These are phyloP conservation scores for Habroteleia sp. DNA, from an alignment of 2,888 invertebrate species.

Conservation along the genomic window DNA sequence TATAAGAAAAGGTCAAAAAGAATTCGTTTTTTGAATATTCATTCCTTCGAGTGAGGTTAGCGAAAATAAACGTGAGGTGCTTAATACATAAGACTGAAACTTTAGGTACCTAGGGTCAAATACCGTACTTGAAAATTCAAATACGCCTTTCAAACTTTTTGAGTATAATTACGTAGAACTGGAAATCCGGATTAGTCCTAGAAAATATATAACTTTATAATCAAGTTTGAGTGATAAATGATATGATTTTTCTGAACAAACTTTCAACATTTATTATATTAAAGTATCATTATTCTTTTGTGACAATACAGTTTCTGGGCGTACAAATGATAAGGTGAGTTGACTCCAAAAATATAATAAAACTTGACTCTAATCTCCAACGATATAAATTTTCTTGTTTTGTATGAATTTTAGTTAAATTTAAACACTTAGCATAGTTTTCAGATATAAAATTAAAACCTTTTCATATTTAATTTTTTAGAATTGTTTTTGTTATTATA, in stretches of 20 bases:
- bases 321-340: constrained; percentile 14
- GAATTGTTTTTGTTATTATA: too few relatives aligned
- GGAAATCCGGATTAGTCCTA: constrained; percentile 4
- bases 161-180: constrained; percentile 4
- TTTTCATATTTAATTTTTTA: too few relatives aligned
- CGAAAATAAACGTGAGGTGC: constrained; percentile 22
- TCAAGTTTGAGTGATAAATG: constrained; percentile 11
- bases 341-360: constrained; percentile 15
- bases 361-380: constrained; percentile 11
- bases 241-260: constrained; percentile 6
- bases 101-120: constrained; percentile 9
- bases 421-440: background rate
- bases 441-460: background rate
- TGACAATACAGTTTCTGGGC: constrained; percentile 4
- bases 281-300: constrained; percentile 4
- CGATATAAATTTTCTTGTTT: constrained; percentile 7
- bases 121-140: constrained; percentile 11
- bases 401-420: background rate
- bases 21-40: constrained; percentile 36
- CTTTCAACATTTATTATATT: constrained; percentile 8
- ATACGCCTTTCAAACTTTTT: constrained; percentile 22
- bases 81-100: constrained; percentile 23
- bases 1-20: constrained; percentile 3
- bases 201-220: constrained; percentile 6
- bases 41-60: constrained; percentile 14